Evolutionary conservation across 2,113 vertebrate genomes (phyloP).

Genomic region (Corythornis cristatus): DNA sequence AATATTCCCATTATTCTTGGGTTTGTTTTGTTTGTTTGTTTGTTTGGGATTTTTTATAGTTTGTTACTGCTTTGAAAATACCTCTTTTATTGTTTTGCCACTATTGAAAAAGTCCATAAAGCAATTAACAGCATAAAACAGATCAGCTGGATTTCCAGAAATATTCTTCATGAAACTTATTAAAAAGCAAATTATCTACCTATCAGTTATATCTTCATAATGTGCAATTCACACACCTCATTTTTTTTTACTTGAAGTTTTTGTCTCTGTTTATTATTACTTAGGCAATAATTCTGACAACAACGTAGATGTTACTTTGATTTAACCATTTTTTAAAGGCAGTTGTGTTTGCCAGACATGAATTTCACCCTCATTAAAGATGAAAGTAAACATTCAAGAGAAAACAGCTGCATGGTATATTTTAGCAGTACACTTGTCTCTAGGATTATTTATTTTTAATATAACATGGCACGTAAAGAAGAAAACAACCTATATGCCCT

Average conservation of each 20-base stretch:
- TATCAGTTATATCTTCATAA: neutral
- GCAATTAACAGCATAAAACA: constrained; percentile 33
- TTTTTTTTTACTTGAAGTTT: neutral
- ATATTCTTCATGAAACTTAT: neutral
- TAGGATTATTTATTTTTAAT: constrained; percentile 33
- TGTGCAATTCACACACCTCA: neutral
- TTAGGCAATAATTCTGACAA: constrained; percentile 32
- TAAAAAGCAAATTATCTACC: neutral
- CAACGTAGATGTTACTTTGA: constrained; percentile 21
- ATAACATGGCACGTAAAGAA: neutral
- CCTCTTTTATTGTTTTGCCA: constrained; percentile 20
- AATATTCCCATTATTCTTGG: neutral
- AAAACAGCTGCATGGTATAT: constrained; percentile 28
- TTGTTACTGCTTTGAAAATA: neutral
- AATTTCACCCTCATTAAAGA: constrained; percentile 19
- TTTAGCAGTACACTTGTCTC: neutral
- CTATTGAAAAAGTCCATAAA: constrained; percentile 11
- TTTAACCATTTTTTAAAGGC: constrained; percentile 48
- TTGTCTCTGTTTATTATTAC: neutral
- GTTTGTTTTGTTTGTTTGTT: too few species aligned
- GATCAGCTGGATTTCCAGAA: neutral
- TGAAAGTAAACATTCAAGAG: constrained; percentile 31
- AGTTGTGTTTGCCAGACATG: constrained; percentile 36
- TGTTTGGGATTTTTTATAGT: neutral
- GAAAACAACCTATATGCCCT: neutral